These are phyloP conservation scores for Merluccius polli DNA, from an alignment of 2,797 vertebrate species.

Conservation along the genomic window DNA sequence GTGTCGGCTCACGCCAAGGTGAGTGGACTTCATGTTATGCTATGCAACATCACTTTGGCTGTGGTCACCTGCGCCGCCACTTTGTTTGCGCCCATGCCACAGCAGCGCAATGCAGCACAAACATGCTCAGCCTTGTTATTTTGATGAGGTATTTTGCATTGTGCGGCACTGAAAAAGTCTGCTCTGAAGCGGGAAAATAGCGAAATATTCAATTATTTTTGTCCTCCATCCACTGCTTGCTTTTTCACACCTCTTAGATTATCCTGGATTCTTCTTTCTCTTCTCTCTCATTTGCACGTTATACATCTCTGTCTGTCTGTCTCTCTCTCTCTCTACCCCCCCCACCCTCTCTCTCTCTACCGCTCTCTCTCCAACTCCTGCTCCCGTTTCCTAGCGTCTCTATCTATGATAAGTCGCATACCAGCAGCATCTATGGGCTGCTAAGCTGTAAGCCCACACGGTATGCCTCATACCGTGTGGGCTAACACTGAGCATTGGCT, in stretches of 20 bases:
- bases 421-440: neutral
- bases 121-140: neutral
- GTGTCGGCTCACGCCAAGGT: conserved; percentile 70
- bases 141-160: neutral
- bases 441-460: neutral
- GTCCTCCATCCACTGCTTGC: conserved; percentile 44
- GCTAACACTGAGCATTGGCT: neutral
- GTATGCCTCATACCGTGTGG: neutral
- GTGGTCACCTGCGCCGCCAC: conserved; percentile 48
- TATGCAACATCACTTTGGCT: conserved; percentile 36
- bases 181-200: conserved; percentile 16
- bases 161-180: conserved; percentile 31
- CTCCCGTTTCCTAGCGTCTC: neutral
- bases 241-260: conserved; percentile 39
- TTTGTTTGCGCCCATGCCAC: conserved; percentile 33
- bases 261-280: neutral
- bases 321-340: conserved; percentile 21
- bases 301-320: conserved; percentile 18
- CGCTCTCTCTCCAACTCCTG: conserved; percentile 25
- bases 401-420: neutral
- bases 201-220: conserved; percentile 20
- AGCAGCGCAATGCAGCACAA: conserved; percentile 33
- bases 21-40: conserved; percentile 59
- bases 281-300: neutral
- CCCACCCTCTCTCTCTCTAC: neutral